Base-by-base conservation (phyloP, 2,888 invertebrate species). In the Deroplatys truncata region DNA sequence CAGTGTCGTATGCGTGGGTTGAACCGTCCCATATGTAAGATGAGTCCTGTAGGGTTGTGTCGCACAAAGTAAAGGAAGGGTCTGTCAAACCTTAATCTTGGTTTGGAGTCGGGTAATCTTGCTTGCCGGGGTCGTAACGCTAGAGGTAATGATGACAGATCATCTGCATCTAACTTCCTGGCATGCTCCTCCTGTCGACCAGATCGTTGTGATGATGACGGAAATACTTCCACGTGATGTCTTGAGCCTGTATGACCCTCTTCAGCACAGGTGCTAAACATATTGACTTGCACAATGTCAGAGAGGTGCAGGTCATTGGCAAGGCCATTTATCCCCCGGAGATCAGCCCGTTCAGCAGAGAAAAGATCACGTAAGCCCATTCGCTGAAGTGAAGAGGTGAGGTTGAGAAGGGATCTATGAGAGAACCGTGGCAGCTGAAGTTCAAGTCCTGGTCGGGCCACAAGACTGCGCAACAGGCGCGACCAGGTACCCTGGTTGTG, bases 11-110 rank as follows among this genome's bases (percentile, higher is more conserved):
- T 95, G 93, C 97, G 96, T 84, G 97, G 98, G 93, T 97, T 98
- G 94, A 97, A 98, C 92, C 98, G 95, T 84, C 98, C 98, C 94
- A 98, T 97, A 93, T 97, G 97, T 88, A 98, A 94, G 92, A 98
- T 97, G 94, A 98, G 95, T 90, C 98, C 98, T n/a, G 98, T 97
- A 1, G 98, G 98, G 93, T 98, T 98, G 93, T 98, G 98, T 92
- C 98, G 95, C 25, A 98, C 97, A 92, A 98, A 97, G 93, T 97
- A 98, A 43, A 98, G 94, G 95, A 98, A 98, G 0, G 98, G 98
- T 92, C 98, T 95, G 92, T 98, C 98, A 92, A 98, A 97, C 92
- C 97, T 96, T 92, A 98, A 94, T 92, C 98, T 94, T 9, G 97
- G 97, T 20, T 16, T 72, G 82, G 56, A 92, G 28, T 88, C 89